phyloP scores from a whole-genome alignment of 2,113 vertebrate species.

The Columba janthina region DNA sequence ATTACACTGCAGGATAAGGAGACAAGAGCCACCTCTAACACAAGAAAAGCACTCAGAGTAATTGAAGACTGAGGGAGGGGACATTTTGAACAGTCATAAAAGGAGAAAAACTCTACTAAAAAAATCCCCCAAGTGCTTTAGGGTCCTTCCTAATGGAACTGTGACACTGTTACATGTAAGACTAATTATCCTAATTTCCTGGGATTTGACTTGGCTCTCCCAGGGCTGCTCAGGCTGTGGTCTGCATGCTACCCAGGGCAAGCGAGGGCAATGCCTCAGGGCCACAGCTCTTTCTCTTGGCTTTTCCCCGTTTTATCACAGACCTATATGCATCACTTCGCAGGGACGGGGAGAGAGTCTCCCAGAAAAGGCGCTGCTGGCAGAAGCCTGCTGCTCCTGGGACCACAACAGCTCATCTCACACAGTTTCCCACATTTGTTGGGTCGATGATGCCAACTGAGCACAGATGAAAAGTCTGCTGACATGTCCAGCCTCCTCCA shows the following conservation, averaged over 20 bases:
- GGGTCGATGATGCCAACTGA: background rate
- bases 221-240: background rate
- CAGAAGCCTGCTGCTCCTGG: background rate
- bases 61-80: background rate
- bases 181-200: background rate
- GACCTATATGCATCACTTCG: background rate
- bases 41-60: background rate
- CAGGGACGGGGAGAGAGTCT: background rate
- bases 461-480: background rate
- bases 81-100: background rate
- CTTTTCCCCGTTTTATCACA: background rate
- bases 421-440: rapidly evolving
- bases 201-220: background rate
- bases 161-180: background rate
- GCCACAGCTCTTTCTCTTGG: background rate
- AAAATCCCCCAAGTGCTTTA: background rate
- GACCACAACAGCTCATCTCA: background rate
- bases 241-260: no score
- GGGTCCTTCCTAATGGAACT: background rate
- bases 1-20: background rate
- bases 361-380: background rate
- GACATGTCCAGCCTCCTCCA: background rate
- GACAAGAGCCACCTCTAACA: background rate
- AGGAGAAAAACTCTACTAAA: background rate
- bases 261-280: rapidly evolving